phyloP scores from a whole-genome alignment of 2,797 vertebrate species.

The Oreochromis grahami region DNA sequence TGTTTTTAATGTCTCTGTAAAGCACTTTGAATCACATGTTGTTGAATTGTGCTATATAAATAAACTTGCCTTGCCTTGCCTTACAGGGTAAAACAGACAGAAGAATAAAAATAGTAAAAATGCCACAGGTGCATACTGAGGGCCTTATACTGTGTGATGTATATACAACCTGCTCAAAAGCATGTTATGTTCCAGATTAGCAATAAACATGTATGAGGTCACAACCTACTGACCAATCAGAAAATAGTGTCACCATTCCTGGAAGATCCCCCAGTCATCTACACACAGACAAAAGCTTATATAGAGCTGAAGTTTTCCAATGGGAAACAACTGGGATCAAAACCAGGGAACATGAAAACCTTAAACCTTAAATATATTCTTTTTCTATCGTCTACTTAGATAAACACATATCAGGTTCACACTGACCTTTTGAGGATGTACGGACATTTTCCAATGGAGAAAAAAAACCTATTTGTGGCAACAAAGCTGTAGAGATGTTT shows the following conservation, averaged over 20 bases:
- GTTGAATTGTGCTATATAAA: no score
- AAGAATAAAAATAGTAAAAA: background rate
- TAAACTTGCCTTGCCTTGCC: no score
- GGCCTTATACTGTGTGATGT: background rate
- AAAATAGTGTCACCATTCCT: background rate
- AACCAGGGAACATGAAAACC: background rate
- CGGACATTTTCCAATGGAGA: background rate
- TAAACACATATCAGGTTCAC: background rate
- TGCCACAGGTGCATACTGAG: background rate
- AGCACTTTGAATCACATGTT: no score
- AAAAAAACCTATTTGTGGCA: background rate
- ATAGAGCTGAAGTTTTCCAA: background rate
- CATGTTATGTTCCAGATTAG: background rate
- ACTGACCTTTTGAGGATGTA: background rate
- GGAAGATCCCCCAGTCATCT: background rate
- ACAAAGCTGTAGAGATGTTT: background rate
- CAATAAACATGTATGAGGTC: background rate
- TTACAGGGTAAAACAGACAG: background rate
- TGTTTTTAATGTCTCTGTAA: no score
- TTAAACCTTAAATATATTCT: background rate
- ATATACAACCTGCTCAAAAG: background rate
- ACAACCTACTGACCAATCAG: background rate
- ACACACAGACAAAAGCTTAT: background rate
- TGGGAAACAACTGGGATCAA: background rate
- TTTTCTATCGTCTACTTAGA: background rate